A percentile compares a stretch with the other conserved stretches of the same genome.
These are phyloP conservation scores for Tachycineta bicolor DNA, from an alignment of 2,113 vertebrate genomes.

Conservation along the genomic window DNA sequence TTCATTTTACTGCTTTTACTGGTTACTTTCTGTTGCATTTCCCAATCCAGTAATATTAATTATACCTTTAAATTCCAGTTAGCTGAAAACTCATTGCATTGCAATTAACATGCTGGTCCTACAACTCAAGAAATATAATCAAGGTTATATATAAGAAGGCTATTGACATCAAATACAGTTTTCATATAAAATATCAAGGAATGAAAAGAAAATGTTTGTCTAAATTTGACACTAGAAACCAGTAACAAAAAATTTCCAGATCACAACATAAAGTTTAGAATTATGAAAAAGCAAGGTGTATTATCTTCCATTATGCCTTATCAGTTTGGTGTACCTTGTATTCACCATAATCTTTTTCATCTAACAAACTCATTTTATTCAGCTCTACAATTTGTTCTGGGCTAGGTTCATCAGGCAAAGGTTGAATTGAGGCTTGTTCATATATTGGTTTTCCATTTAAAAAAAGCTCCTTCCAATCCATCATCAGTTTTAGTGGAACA, in stretches of 20 bases:
- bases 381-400: constrained; percentile 75
- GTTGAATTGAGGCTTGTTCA: constrained; percentile 67
- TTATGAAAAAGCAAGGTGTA: constrained; percentile 19
- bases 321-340: constrained; percentile 82
- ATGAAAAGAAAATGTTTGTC: neutral
- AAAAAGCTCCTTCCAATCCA: constrained; percentile 90
- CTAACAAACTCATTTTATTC: constrained; percentile 83
- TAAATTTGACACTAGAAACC: neutral
- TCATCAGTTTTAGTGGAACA: constrained; percentile 85
- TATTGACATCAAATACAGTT: neutral
- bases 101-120: neutral
- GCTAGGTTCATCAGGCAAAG: constrained; percentile 23
- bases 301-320: constrained; percentile 29
- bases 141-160: neutral
- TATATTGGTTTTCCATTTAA: constrained; percentile 84
- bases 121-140: neutral
- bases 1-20: neutral
- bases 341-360: constrained; percentile 87
- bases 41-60: neutral
- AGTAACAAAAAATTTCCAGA: neutral
- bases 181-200: neutral
- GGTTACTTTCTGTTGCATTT: neutral
- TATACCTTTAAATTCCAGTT: neutral
- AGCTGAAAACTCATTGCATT: neutral
- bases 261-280: constrained; percentile 11